A percentile compares a stretch with the other conserved stretches of the same genome.
Evolutionary conservation across 2,888 invertebrate genomes (phyloP).

Genomic region (Chloroclystis v-ata): DNA sequence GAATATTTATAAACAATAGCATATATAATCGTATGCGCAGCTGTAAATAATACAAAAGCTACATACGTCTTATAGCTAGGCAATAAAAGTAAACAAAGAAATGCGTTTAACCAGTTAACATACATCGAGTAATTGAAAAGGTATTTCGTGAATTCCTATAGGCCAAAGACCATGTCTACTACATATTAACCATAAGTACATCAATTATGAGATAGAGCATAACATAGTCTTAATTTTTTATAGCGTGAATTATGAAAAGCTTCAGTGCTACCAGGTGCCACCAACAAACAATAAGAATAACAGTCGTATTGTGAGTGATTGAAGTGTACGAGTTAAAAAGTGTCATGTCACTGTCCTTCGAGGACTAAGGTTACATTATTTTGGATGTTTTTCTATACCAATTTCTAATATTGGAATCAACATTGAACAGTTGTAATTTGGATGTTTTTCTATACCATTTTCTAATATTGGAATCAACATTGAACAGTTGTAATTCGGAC

Average conservation of each 20-base stretch:
- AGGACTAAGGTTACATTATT: too few species aligned
- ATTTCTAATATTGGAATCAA: too few species aligned
- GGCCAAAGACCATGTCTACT: constrained; percentile 15
- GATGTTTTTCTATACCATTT: too few species aligned
- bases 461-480: too few species aligned
- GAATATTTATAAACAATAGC: neutral
- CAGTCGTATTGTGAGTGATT: too few species aligned
- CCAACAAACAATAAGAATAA: too few species aligned
- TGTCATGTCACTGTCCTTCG: too few species aligned
- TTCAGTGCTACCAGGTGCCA: neutral
- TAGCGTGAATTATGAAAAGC: too few species aligned
- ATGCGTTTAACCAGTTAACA: neutral
- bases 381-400: too few species aligned
- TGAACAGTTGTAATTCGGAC: too few species aligned
- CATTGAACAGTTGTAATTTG: too few species aligned
- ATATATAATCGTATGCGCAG: neutral
- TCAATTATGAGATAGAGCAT: constrained; percentile 1
- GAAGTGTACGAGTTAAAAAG: too few species aligned
- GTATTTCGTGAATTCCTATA: constrained; percentile 13
- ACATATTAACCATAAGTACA: constrained; percentile 14
- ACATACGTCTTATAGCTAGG: neutral
- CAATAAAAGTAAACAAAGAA: neutral
- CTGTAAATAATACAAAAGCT: neutral
- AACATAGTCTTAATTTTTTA: neutral
- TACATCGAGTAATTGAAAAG: neutral